Conservation (phyloP, 2,888 invertebrate species). For the Caenorhabditis japonica region DNA sequence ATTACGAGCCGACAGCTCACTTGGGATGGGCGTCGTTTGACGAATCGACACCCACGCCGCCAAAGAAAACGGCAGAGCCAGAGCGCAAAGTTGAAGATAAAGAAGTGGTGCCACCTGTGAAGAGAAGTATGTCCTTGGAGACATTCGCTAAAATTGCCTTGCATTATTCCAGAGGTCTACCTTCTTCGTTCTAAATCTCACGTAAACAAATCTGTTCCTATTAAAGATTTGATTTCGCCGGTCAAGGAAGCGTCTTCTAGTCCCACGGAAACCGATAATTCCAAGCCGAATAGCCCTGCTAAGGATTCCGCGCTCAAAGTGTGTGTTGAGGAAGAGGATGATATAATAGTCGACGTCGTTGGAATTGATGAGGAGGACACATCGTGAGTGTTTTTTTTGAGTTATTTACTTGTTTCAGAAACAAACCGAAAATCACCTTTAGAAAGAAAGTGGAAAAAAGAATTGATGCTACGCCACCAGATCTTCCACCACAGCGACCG, state of each 20-base stretch:
- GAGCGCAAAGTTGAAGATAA: background rate
- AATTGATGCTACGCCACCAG: slow-evolving; percentile 8
- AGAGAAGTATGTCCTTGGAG: slow-evolving; percentile 14
- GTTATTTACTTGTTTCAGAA: too few relatives aligned
- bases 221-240: background rate
- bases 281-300: background rate
- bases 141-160: background rate
- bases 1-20: slow-evolving; percentile 32
- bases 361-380: slow-evolving; percentile 31
- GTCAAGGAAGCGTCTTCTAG: background rate
- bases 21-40: slow-evolving; percentile 47
- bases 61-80: background rate
- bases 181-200: slow-evolving; percentile 16
- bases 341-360: slow-evolving; percentile 36
- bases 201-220: background rate
- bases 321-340: slow-evolving; percentile 14
- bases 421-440: background rate
- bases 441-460: background rate
- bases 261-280: background rate
- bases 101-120: background rate
- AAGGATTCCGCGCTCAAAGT: background rate
- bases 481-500: slow-evolving; percentile 39
- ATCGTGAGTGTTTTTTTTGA: too few relatives aligned
- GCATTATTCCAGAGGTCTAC: slow-evolving; percentile 26
- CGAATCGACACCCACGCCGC: slow-evolving; percentile 6